A percentile compares a stretch with the other conserved stretches of the same genome.
These are phyloP conservation scores for Xiphorhynchus elegans DNA, from an alignment of 2,113 vertebrate genomes.

Conservation along the genomic window DNA sequence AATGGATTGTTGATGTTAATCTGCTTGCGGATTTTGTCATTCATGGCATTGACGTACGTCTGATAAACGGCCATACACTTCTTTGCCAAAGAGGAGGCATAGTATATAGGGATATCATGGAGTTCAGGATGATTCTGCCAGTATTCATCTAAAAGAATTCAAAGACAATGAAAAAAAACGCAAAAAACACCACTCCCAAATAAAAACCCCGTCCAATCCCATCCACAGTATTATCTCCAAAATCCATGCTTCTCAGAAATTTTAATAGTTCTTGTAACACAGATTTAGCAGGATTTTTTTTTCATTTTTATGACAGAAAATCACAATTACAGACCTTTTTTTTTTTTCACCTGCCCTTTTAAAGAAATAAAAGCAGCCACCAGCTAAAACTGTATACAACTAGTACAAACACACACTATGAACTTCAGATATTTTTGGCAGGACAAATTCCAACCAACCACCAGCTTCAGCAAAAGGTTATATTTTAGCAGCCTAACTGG, in stretches of 20 bases:
- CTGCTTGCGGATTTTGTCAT: constrained; percentile 98
- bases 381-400: neutral
- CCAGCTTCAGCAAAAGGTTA: neutral
- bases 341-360: neutral
- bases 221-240: neutral
- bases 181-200: neutral
- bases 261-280: neutral
- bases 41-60: constrained; percentile 98
- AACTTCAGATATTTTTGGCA: neutral
- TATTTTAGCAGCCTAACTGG: neutral
- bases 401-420: neutral
- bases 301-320: neutral
- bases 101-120: constrained; percentile 98
- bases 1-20: constrained; percentile 99
- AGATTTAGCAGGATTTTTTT: neutral
- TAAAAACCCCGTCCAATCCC: neutral
- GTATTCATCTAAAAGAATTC: constrained; percentile 86
- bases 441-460: neutral
- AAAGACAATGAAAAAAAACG: neutral
- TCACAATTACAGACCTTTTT: neutral
- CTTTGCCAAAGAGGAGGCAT: constrained; percentile 95
- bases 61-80: constrained; percentile 99
- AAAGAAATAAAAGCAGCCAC: neutral
- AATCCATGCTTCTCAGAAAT: neutral
- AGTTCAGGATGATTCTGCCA: constrained; percentile 99